A percentile compares a stretch with the other conserved stretches of the same genome.
phyloP scores from a whole-genome alignment of 2,797 vertebrate genomes.

The Cephalopachus bancanus region DNA sequence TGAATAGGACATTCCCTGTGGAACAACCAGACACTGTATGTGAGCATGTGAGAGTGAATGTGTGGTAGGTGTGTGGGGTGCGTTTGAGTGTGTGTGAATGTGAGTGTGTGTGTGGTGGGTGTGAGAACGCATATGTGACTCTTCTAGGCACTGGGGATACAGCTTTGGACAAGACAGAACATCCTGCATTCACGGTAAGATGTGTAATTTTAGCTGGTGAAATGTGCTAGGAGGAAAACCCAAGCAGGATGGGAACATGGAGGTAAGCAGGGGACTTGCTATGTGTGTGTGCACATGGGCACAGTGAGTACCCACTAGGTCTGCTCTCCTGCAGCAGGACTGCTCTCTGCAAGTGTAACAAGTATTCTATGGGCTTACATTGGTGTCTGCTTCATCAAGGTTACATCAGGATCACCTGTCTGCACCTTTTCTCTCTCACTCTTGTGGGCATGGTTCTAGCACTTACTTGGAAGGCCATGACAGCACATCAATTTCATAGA shows the following conservation, averaged over 20 bases:
- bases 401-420: neutral
- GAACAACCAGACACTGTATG: neutral
- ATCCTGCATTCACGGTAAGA: neutral
- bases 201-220: neutral
- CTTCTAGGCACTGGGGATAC: neutral
- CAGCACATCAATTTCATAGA: neutral
- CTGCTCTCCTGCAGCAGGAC: neutral
- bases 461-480: neutral
- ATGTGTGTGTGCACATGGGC: fast-evolving
- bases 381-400: neutral
- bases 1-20: neutral
- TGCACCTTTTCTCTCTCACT: neutral
- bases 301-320: neutral
- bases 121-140: neutral
- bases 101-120: neutral
- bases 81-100: neutral
- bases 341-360: neutral
- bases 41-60: neutral
- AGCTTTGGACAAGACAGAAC: neutral
- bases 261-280: neutral
- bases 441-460: neutral
- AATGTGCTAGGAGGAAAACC: neutral
- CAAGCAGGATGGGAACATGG: neutral
- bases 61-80: neutral
- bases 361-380: neutral